Percentiles rank a stretch among this genome's conserved stretches.
Conservation (phyloP, 2,113 vertebrate species). For the Aleadryas rufinucha region DNA sequence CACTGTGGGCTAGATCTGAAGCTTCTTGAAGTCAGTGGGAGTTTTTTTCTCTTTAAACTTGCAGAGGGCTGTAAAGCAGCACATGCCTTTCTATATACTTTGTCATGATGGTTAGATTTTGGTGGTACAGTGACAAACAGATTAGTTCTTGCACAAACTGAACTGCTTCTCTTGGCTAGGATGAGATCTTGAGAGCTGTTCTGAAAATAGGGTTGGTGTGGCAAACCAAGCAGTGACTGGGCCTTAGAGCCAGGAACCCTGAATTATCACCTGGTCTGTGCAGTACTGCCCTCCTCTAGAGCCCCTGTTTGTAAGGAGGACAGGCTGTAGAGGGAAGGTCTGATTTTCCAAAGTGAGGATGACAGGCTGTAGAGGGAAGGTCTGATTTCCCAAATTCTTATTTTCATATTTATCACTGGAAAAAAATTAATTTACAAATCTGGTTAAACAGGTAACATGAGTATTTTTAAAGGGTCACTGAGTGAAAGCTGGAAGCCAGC, state of each 20-base stretch:
- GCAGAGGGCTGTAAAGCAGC: not conserved
- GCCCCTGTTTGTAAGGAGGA: accelerated
- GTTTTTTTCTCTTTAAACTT: not conserved
- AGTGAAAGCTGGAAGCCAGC: not conserved
- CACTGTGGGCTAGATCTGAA: not conserved
- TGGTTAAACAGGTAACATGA: not conserved
- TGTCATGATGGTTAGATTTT: not conserved
- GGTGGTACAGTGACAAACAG: not conserved
- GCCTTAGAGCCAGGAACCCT: not conserved
- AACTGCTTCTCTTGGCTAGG: not conserved
- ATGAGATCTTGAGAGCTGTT: not conserved
- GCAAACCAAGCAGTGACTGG: not conserved
- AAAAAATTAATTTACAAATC: not conserved
- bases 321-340: not conserved
- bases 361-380: not conserved
- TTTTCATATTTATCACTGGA: not conserved
- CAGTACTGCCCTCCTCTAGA: not conserved
- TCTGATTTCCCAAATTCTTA: not conserved
- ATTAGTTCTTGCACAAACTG: not conserved
- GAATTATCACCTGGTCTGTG: not conserved
- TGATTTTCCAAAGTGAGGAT: not conserved
- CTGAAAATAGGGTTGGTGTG: not conserved
- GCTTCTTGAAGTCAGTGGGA: not conserved
- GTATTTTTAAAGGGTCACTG: not conserved
- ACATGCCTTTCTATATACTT: not conserved